These are phyloP conservation scores for Calameuta pallipes DNA, from an alignment of 2,888 invertebrate genomes.

Conservation along the genomic window DNA sequence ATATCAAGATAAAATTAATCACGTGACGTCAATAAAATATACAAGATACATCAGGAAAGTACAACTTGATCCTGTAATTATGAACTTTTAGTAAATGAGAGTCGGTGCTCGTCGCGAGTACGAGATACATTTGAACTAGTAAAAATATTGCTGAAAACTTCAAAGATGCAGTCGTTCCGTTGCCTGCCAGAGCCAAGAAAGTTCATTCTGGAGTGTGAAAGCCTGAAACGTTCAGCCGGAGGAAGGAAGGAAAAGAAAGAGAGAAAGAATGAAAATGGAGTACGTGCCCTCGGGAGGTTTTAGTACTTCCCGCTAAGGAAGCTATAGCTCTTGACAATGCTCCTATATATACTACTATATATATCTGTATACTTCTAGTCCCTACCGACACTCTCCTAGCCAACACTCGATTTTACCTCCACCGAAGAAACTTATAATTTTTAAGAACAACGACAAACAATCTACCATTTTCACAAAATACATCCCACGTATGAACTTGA, in stretches of 20 bases:
- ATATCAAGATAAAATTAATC: not conserved
- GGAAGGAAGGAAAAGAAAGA: not conserved
- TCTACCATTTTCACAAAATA: not conserved
- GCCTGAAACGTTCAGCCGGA: not conserved
- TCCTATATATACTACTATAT: not conserved
- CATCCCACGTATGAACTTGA: not conserved
- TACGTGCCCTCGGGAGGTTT: constrained; percentile 12
- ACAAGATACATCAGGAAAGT: constrained; percentile 17
- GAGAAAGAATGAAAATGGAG: not conserved
- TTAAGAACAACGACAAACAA: not conserved
- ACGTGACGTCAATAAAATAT: constrained; percentile 13
- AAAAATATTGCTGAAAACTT: not conserved
- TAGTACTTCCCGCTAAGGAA: constrained; percentile 5
- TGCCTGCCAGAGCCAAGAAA: constrained; percentile 6
- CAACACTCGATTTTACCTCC: not conserved
- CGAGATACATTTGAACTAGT: not conserved
- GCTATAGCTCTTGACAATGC: not conserved
- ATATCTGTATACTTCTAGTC: not conserved
- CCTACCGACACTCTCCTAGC: not conserved
- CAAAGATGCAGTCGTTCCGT: not conserved
- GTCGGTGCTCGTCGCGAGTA: not conserved
- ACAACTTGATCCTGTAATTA: constrained; percentile 23
- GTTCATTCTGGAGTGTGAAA: constrained; percentile 4
- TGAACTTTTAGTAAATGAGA: constrained; percentile 10
- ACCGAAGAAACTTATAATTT: not conserved